Evolutionary conservation across 2,888 invertebrate species (phyloP).

Genomic region (Calliscelio sp.): DNA sequence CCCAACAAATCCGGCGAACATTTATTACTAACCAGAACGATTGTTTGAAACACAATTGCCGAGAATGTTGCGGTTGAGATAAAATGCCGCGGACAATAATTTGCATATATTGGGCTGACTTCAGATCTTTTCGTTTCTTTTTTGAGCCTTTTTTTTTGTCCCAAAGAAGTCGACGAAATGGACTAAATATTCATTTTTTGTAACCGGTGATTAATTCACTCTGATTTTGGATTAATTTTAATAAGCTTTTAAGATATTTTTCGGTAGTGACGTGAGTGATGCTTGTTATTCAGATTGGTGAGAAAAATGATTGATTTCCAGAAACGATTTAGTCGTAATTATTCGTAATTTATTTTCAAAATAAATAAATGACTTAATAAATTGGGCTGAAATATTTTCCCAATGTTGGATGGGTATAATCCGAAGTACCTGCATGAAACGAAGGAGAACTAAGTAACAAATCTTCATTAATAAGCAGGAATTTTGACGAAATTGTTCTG

Average conservation of each 20-base stretch:
- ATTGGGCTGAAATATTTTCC: neutral
- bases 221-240: conserved; percentile 52
- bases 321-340: conserved; percentile 39
- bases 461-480: conserved; percentile 22
- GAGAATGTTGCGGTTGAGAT: conserved; percentile 53
- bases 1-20: conserved; percentile 55
- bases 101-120: conserved; percentile 50
- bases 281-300: conserved; percentile 39
- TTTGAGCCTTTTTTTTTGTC: conserved; percentile 17
- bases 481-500: conserved; percentile 32
- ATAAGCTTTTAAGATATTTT: conserved; percentile 58
- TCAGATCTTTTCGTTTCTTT: too few relatives aligned
- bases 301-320: conserved; percentile 58
- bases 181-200: conserved; percentile 49
- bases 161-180: conserved; percentile 22
- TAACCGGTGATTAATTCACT: conserved; percentile 47
- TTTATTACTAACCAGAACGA: conserved; percentile 61
- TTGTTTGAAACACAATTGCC: conserved; percentile 63
- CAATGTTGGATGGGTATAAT: neutral
- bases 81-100: conserved; percentile 41
- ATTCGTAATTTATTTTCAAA: conserved; percentile 34
- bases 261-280: conserved; percentile 29
- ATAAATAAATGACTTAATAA: conserved; percentile 35
- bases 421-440: neutral
- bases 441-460: conserved; percentile 20